A percentile compares a stretch with the other conserved stretches of the same genome.
Evolutionary conservation across 2,888 invertebrate species (phyloP).

Genomic region (Folsomia manolachei): DNA sequence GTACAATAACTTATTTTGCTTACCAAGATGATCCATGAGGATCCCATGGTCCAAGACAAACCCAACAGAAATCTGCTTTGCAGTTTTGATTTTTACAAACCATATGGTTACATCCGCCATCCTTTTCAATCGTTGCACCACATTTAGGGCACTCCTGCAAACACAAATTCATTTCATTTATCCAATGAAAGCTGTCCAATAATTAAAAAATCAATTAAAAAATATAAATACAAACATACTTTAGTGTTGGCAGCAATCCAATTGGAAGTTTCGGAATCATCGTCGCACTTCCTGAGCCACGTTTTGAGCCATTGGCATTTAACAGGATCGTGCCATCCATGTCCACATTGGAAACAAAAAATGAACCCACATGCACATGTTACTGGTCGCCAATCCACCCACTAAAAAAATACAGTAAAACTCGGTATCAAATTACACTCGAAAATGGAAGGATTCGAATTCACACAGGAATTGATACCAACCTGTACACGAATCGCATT

Average conservation of each 20-base stretch:
- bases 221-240: constrained; percentile 53
- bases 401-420: constrained; percentile 53
- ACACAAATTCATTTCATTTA: constrained; percentile 22
- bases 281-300: constrained; percentile 99
- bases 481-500: constrained; percentile 83
- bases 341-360: constrained; percentile 95
- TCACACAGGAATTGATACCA: not conserved
- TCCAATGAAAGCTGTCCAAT: constrained; percentile 7
- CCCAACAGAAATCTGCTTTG: constrained; percentile 98
- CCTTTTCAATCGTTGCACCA: constrained; percentile 93
- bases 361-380: constrained; percentile 88
- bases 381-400: constrained; percentile 86
- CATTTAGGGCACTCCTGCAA: constrained; percentile 89
- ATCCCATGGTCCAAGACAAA: constrained; percentile 97
- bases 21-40: constrained; percentile 95
- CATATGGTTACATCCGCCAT: constrained; percentile 99
- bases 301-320: constrained; percentile 86
- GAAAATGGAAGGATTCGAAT: constrained; percentile 49
- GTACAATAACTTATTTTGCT: constrained; percentile 25
- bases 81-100: constrained; percentile 98
- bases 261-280: constrained; percentile 97
- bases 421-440: constrained; percentile 52
- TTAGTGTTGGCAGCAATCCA: constrained; percentile 99
- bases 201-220: constrained; percentile 5
- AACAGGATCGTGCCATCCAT: constrained; percentile 98